Evolutionary conservation across 2,797 vertebrate genomes (phyloP).

Genomic region (Garrulus glandarius): DNA sequence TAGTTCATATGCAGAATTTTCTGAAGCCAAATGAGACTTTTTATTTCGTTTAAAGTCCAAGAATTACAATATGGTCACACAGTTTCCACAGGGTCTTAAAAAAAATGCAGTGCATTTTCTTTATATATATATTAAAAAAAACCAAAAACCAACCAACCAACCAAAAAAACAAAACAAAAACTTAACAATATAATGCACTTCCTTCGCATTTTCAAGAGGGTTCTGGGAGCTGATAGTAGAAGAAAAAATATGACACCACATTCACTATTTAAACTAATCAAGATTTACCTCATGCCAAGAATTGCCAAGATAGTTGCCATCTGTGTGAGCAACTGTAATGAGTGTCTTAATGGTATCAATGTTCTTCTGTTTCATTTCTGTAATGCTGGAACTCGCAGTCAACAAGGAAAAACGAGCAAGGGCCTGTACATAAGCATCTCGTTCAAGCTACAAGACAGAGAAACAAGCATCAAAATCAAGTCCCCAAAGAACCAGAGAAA

Average conservation of each 20-base stretch:
- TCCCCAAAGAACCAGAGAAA: not conserved
- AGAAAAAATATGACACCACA: not conserved
- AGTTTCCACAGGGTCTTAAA: not conserved
- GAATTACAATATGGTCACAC: not conserved
- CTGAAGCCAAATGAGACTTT: not conserved
- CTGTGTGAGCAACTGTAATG: constrained; percentile 97
- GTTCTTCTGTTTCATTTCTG: constrained; percentile 99
- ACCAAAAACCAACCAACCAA: no score
- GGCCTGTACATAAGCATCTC: constrained; percentile 96
- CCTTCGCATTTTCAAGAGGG: not conserved
- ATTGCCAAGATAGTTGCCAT: constrained; percentile 96
- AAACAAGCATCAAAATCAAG: not conserved
- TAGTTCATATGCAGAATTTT: not conserved
- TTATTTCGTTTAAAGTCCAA: not conserved
- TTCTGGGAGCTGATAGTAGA: not conserved
- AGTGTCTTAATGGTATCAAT: constrained; percentile 99
- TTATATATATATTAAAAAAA: not conserved
- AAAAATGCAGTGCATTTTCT: not conserved
- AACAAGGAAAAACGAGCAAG: constrained; percentile 95
- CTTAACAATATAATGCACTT: not conserved
- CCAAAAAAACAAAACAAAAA: no score
- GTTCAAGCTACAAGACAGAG: constrained; percentile 83
- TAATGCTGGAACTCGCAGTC: constrained; percentile 95
- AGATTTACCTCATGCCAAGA: constrained; percentile 94
- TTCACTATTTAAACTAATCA: not conserved